A percentile compares a stretch with the other conserved stretches of the same genome.
These are phyloP conservation scores for Urocyon cinereoargenteus DNA, from an alignment of 2,797 vertebrate genomes.

Conservation along the genomic window DNA sequence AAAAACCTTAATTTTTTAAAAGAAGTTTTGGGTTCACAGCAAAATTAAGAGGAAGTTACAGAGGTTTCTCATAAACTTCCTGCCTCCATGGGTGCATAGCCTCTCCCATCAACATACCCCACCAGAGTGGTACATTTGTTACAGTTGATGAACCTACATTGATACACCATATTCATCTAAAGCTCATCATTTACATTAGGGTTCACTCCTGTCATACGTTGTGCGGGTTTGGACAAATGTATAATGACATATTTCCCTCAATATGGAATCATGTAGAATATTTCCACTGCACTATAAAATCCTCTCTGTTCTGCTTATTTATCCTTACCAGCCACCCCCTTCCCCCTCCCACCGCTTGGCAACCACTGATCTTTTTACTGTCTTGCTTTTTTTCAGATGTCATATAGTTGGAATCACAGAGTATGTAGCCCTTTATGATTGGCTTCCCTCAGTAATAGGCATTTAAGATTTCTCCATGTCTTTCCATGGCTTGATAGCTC, in stretches of 20 bases:
- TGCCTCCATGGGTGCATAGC: rapidly evolving
- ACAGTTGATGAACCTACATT: background rate
- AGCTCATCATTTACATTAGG: background rate
- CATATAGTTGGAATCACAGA: background rate
- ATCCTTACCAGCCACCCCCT: background rate
- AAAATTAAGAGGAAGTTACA: background rate
- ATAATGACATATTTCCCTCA: background rate
- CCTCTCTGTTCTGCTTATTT: background rate
- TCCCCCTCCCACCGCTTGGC: background rate
- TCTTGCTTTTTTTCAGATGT: background rate
- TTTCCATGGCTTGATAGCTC: background rate
- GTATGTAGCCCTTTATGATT: background rate
- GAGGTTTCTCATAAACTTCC: background rate
- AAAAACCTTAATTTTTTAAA: background rate
- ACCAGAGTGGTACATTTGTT: background rate
- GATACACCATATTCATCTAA: background rate
- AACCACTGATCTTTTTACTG: background rate
- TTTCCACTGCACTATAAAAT: background rate
- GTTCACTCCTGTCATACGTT: background rate
- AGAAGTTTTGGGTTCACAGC: background rate
- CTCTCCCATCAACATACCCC: background rate
- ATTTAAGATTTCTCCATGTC: background rate
- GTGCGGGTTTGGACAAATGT: background rate
- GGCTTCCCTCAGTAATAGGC: too few species aligned
- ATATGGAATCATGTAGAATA: background rate